Evolutionary conservation across 2,888 invertebrate genomes (phyloP).

Genomic region (Siphlonurus alternatus): DNA sequence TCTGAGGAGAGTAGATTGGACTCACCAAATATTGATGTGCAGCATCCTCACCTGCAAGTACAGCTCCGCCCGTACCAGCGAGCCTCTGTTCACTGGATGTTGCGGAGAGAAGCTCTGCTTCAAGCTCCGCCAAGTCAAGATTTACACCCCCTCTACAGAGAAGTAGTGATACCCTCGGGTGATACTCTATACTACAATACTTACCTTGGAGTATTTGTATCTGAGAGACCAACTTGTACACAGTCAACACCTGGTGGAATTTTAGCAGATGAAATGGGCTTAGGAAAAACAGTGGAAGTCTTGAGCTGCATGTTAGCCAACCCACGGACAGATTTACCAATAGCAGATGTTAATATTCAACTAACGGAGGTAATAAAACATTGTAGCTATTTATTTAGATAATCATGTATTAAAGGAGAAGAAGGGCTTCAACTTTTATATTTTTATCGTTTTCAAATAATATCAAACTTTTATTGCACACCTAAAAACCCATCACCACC

Average conservation of each 20-base stretch:
- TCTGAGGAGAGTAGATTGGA: not conserved
- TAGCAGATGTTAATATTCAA: not conserved
- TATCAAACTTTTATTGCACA: too few species aligned
- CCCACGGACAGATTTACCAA: slow-evolving; percentile 17
- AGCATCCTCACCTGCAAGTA: not conserved
- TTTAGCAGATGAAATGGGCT: slow-evolving; percentile 65
- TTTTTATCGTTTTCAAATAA: too few species aligned
- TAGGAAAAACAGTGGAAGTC: slow-evolving; percentile 66
- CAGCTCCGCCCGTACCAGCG: slow-evolving; percentile 43
- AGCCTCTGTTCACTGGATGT: slow-evolving; percentile 50
- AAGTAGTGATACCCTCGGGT: slow-evolving; percentile 20
- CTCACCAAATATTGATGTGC: too few species aligned
- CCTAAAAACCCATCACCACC: too few species aligned
- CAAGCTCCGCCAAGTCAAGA: not conserved
- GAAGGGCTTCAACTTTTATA: too few species aligned
- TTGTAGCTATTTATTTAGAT: too few species aligned
- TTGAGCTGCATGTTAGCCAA: slow-evolving; percentile 44
- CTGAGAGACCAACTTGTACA: slow-evolving; percentile 23
- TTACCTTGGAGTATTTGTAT: slow-evolving; percentile 28
- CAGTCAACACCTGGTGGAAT: slow-evolving; percentile 44
- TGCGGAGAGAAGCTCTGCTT: slow-evolving; percentile 33
- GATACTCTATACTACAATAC: slow-evolving; percentile 26
- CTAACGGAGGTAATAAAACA: too few species aligned
- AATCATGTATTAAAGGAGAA: too few species aligned
- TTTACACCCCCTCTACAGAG: slow-evolving; percentile 22